Conservation (phyloP, 35 echinoderm and acorn worm genomes). For the Patiria miniata region DNA sequence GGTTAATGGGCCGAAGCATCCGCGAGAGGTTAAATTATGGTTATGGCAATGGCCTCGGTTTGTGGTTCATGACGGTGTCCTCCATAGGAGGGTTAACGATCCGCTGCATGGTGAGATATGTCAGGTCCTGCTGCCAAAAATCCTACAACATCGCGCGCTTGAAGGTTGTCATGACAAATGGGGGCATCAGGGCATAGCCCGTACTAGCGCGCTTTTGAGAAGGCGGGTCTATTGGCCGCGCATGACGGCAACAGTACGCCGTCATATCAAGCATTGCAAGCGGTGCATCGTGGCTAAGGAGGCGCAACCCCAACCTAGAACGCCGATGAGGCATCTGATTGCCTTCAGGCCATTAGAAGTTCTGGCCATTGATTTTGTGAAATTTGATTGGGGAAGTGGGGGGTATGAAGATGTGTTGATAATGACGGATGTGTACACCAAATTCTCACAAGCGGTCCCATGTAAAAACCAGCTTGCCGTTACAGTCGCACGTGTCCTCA, state of each 20-base stretch:
- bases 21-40: neutral
- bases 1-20: neutral
- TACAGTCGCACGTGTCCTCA: constrained; percentile 46
- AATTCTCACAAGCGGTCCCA: too few relatives aligned
- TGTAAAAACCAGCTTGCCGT: constrained; percentile 49
- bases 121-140: constrained; percentile 32
- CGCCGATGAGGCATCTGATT: constrained; percentile 20
- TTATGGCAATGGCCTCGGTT: constrained; percentile 29
- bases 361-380: constrained; percentile 59
- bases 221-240: constrained; percentile 40
- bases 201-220: constrained; percentile 14
- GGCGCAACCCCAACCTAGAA: neutral
- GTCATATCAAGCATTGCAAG: neutral
- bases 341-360: constrained; percentile 37
- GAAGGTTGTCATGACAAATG: constrained; percentile 35
- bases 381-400: constrained; percentile 36
- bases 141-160: neutral
- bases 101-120: neutral
- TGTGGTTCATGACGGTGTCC: neutral
- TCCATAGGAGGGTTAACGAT: constrained; percentile 17
- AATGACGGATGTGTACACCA: constrained; percentile 63
- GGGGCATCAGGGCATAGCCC: constrained; percentile 43
- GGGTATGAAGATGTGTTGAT: too few relatives aligned
- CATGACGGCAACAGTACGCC: constrained; percentile 5
- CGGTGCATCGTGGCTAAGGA: constrained; percentile 8